Evolutionary conservation across 2,113 vertebrate species (phyloP).

Genomic region (Ursus arctos): DNA sequence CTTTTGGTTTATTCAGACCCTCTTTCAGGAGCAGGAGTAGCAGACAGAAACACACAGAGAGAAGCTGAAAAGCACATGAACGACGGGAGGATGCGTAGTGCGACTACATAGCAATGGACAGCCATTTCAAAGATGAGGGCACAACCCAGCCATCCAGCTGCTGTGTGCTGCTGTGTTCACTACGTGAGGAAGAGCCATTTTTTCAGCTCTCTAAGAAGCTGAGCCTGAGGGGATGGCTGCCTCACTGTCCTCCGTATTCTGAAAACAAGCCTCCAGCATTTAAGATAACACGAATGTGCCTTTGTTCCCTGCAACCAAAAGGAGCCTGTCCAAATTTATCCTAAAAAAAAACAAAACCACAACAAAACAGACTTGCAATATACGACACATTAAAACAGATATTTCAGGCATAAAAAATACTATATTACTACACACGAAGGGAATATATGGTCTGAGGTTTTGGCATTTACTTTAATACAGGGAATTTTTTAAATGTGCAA

Average conservation of each 20-base stretch:
- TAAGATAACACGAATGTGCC: neutral
- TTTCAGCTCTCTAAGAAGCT: neutral
- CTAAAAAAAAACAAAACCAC: neutral
- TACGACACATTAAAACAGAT: slow-evolving; percentile 44
- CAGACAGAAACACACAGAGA: neutral
- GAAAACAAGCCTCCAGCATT: neutral
- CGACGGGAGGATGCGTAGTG: neutral
- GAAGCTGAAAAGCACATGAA: neutral
- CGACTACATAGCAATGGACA: neutral
- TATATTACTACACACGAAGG: neutral
- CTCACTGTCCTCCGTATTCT: neutral
- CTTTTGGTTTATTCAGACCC: neutral
- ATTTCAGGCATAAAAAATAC: slow-evolving; percentile 56
- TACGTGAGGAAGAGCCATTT: neutral
- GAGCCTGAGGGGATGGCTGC: neutral
- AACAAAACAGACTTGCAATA: neutral
- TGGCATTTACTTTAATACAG: slow-evolving; percentile 52
- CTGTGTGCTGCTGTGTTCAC: neutral
- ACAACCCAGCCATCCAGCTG: neutral
- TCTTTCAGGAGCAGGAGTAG: neutral
- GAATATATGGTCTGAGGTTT: slow-evolving; percentile 24
- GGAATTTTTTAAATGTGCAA: slow-evolving; percentile 18
- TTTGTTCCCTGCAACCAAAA: slow-evolving; percentile 49
- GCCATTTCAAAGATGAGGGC: neutral
- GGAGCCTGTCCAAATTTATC: neutral